phyloP scores from a whole-genome alignment of 2,797 vertebrate genomes.

The Pipistrellus pygmaeus region DNA sequence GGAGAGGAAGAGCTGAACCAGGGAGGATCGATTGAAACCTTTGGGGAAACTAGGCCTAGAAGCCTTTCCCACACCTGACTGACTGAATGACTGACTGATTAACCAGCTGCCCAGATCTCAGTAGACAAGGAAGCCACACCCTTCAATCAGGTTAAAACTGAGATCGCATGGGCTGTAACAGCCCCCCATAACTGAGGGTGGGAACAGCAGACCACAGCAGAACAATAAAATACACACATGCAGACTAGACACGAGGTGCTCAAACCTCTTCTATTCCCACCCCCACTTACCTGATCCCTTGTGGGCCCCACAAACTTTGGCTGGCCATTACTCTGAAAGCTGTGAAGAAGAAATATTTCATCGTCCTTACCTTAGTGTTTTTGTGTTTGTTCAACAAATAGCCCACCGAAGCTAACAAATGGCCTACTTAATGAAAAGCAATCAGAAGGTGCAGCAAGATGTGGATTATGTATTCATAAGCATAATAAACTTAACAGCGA shows the following conservation, averaged over 20 bases:
- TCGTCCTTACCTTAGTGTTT: neutral
- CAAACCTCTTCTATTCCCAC: neutral
- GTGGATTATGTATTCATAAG: neutral
- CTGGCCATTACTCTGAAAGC: neutral
- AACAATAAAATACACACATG: neutral
- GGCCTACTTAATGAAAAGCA: neutral
- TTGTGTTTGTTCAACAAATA: neutral
- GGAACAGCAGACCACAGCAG: neutral
- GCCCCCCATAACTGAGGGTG: neutral
- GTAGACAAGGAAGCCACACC: neutral
- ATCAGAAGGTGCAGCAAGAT: neutral
- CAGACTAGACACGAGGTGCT: neutral
- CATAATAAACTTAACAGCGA: neutral
- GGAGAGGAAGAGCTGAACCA: neutral
- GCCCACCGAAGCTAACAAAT: neutral
- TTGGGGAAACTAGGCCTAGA: neutral
- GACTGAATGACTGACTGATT: neutral
- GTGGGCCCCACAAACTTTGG: neutral
- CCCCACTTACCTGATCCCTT: neutral
- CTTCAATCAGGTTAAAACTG: neutral
- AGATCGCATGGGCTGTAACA: neutral
- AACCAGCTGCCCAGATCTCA: neutral
- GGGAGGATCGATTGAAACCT: neutral
- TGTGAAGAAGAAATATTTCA: neutral
- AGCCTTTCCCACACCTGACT: neutral